phyloP scores from a whole-genome alignment of 1,140 invertebrate species.

The Trissolcus basalis region DNA sequence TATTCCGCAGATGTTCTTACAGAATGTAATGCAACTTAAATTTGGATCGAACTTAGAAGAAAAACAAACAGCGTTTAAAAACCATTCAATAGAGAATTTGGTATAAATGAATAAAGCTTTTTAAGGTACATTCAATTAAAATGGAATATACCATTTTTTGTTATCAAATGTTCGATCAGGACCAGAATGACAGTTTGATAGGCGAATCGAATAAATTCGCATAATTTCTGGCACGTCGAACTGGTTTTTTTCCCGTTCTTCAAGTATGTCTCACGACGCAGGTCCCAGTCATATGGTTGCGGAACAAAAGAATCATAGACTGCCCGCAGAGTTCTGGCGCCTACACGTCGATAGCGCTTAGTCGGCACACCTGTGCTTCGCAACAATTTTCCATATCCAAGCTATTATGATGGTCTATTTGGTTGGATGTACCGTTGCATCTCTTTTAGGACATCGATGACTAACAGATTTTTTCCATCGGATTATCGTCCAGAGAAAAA shows the following conservation, averaged over 20 bases:
- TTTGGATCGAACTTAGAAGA: too few relatives aligned
- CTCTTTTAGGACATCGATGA: constrained; percentile 8
- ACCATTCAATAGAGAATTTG: too few relatives aligned
- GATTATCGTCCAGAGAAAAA: constrained; percentile 27
- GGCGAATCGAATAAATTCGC: constrained; percentile 24
- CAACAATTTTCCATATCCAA: constrained; percentile 48
- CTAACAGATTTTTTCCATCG: constrained; percentile 15
- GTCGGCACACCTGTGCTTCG: constrained; percentile 66
- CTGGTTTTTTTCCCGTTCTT: constrained; percentile 35
- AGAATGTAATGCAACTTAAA: not conserved
- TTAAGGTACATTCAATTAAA: too few relatives aligned
- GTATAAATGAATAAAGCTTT: too few relatives aligned
- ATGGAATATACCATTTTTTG: too few relatives aligned
- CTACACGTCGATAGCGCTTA: constrained; percentile 56
- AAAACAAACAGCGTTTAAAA: too few relatives aligned
- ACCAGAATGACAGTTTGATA: constrained; percentile 6
- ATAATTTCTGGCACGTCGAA: constrained; percentile 39
- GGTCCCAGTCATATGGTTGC: constrained; percentile 43
- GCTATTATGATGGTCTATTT: constrained; percentile 34
- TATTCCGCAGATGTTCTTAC: not conserved
- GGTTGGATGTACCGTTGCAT: constrained; percentile 30
- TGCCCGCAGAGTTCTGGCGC: constrained; percentile 69
- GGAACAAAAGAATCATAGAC: constrained; percentile 58
- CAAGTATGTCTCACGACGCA: constrained; percentile 44
- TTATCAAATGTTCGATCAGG: too few relatives aligned